Conservation (phyloP, 2,888 invertebrate species). For the Amphipoea oculea region DNA sequence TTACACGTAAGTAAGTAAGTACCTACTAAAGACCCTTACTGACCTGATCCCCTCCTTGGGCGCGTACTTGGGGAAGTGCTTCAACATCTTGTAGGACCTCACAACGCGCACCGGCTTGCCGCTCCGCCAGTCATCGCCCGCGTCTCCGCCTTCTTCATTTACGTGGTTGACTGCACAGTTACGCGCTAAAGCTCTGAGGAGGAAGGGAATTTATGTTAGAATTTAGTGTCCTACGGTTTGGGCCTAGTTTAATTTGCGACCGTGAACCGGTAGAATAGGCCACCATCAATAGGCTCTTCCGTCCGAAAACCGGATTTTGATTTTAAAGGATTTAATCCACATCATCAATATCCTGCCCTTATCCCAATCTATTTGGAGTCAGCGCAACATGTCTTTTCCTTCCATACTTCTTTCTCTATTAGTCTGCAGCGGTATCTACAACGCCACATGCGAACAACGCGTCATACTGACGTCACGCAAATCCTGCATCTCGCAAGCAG, state of each 20-base stretch:
- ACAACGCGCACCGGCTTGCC: slow-evolving; percentile 95
- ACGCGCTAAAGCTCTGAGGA: slow-evolving; percentile 92
- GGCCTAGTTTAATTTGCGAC: neutral
- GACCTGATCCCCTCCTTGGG: slow-evolving; percentile 93
- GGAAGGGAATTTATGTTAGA: neutral
- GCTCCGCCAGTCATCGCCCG: slow-evolving; percentile 92
- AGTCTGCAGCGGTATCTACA: no score
- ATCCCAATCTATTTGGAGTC: neutral
- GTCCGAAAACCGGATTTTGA: neutral
- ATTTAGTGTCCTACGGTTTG: neutral
- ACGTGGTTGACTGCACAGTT: slow-evolving; percentile 93
- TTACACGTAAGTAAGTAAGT: neutral
- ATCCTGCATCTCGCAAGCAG: no score
- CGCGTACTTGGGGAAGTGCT: slow-evolving; percentile 94
- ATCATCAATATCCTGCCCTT: neutral
- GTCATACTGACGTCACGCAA: no score
- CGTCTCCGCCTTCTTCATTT: slow-evolving; percentile 92
- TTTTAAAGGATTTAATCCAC: neutral
- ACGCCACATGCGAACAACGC: no score
- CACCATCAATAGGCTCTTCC: neutral
- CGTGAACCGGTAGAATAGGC: neutral
- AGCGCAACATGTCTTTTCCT: neutral
- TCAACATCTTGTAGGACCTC: slow-evolving; percentile 93
- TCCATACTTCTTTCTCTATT: neutral
- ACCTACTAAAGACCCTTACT: slow-evolving; percentile 5